Evolutionary conservation across 2,797 vertebrate species (phyloP).

Genomic region (Chloroceryle amazona): DNA sequence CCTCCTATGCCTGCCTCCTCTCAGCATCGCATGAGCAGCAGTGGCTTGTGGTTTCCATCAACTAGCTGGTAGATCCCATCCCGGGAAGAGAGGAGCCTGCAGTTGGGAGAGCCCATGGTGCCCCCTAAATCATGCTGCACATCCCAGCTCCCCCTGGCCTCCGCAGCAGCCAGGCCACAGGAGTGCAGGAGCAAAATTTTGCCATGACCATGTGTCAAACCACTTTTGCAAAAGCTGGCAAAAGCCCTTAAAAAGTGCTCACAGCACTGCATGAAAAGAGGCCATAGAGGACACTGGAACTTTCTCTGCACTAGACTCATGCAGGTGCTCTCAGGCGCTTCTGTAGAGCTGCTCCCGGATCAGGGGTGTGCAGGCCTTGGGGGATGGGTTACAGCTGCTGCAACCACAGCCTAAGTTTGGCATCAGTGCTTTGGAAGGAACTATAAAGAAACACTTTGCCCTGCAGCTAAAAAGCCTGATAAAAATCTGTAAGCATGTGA

Average conservation of each 20-base stretch:
- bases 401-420: slow-evolving; percentile 38
- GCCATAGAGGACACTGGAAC: fast-evolving
- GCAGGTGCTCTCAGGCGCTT: background rate
- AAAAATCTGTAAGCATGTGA: slow-evolving; percentile 70
- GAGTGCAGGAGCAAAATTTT: fast-evolving
- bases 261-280: fast-evolving
- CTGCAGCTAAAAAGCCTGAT: slow-evolving; percentile 55
- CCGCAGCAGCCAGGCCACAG: fast-evolving
- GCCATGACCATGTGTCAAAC: fast-evolving
- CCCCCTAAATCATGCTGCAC: fast-evolving
- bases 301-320: background rate
- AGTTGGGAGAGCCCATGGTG: background rate
- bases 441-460: slow-evolving; percentile 63
- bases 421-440: slow-evolving; percentile 58
- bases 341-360: background rate
- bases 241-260: background rate
- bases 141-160: fast-evolving
- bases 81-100: background rate
- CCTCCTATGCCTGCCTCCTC: background rate
- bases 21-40: fast-evolving
- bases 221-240: fast-evolving
- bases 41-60: fast-evolving
- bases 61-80: fast-evolving
- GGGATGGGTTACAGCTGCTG: slow-evolving; percentile 42
- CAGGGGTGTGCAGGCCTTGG: background rate